Conservation (phyloP, 53 echinoderm and acorn worm genomes). For the Patiria pectinifera region DNA sequence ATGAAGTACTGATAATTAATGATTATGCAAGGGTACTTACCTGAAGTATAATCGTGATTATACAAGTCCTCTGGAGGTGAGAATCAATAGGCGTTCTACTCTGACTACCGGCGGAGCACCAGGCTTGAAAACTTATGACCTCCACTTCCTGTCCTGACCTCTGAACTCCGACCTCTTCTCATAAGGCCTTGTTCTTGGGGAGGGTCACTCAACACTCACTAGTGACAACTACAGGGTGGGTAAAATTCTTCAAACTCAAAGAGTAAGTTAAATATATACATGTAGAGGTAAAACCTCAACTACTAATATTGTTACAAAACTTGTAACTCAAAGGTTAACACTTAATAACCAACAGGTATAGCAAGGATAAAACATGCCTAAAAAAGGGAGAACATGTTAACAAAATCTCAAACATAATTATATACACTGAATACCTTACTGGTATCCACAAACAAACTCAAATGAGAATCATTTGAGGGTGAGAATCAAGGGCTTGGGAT, state of each 20-base stretch:
- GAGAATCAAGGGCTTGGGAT: slow-evolving; percentile 20
- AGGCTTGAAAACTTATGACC: no score
- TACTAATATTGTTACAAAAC: neutral
- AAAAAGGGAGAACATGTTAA: no score
- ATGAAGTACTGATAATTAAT: no score
- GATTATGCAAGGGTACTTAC: no score
- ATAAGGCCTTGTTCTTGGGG: neutral
- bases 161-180: slow-evolving; percentile 45
- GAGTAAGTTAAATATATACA: no score
- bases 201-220: neutral
- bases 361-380: neutral
- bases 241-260: neutral
- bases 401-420: no score
- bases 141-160: slow-evolving; percentile 4
- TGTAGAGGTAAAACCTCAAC: neutral
- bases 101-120: no score
- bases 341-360: no score
- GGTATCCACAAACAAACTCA: neutral
- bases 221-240: slow-evolving; percentile 11
- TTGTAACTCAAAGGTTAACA: no score
- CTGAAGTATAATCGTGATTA: slow-evolving; percentile 35
- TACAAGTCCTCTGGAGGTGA: slow-evolving; percentile 45
- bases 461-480: neutral
- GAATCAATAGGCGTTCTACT: no score
- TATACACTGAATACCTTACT: neutral